A percentile compares a stretch with the other conserved stretches of the same genome.
Evolutionary conservation across 2,113 vertebrate species (phyloP).

Genomic region (Crotalus viridis): DNA sequence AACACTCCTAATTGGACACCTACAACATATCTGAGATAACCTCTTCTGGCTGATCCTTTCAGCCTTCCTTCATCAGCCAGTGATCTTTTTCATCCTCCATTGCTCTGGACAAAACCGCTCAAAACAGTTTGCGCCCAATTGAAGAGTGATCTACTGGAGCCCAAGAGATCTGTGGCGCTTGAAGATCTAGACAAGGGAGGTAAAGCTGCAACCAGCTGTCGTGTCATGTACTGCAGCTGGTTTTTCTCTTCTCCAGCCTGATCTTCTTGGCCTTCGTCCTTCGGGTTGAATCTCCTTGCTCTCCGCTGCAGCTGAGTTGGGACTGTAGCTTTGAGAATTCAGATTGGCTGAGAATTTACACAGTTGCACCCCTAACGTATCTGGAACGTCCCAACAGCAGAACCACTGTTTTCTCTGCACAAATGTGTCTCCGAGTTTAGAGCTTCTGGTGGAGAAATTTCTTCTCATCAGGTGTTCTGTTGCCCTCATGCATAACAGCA

Average conservation of each 20-base stretch:
- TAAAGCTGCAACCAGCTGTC: not conserved
- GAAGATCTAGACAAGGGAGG: not conserved
- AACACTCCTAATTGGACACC: not conserved
- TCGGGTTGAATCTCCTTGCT: not conserved
- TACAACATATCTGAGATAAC: fast-evolving
- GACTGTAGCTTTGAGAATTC: not conserved
- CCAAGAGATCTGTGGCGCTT: not conserved
- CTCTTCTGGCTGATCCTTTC: not conserved
- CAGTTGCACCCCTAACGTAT: not conserved
- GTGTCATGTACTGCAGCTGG: not conserved
- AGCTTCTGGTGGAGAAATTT: not conserved
- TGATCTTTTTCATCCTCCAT: not conserved
- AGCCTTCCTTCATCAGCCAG: not conserved
- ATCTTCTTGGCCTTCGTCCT: too few relatives aligned
- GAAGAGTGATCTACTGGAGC: not conserved
- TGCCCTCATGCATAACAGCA: not conserved
- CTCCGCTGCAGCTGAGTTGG: not conserved
- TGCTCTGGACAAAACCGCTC: too few relatives aligned
- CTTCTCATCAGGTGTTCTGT: not conserved
- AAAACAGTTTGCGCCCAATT: too few relatives aligned
- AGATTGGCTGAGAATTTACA: not conserved
- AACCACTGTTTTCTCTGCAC: not conserved
- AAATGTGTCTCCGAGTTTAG: too few relatives aligned
- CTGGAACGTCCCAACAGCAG: not conserved
- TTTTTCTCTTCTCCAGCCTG: not conserved